Base-by-base conservation (phyloP, 2,113 vertebrate genomes). In the Pangasianodon gigas region DNA sequence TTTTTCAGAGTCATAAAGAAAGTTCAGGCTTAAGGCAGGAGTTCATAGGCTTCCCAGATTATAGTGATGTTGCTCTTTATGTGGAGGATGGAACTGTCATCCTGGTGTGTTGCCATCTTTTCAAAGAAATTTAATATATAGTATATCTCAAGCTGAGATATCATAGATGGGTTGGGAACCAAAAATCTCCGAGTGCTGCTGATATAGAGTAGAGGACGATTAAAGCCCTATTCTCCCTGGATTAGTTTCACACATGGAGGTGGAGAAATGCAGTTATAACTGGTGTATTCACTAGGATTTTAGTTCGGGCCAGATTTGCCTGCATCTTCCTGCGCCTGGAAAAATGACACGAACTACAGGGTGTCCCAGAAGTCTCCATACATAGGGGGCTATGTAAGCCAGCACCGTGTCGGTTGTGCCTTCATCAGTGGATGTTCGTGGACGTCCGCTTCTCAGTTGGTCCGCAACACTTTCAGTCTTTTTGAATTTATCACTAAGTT, bases 1-100 rank as follows among this genome's bases (percentile, higher is more conserved):
- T 41, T 88, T 85, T 69, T 82, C 60, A 74, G 83, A 62, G 41
- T 88, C 90, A 88, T 71, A 85, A 51, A 81, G 54, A 54, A 62
- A 80, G 32, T 58, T 58, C 41, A 1, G 14, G n/a, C 26, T 29
- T 71, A 48, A 3, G 46, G 24, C 77, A 80, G 24, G 46, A n/a
- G 24, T 52, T 80, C 77, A 29, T 29, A 14, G 77, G 77, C 77
- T 51, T 80, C 77, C 26, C 24, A 80, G 46, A 51, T 52, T 13
- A 52, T 13, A 32, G 7, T 19, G 41, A 46, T 46, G 41, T 46
- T 77, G 46, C 37, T 44, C 37, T 75, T 75, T 41, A 41, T 75
- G 37, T 21, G 2, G 19, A 46, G 74, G 32, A 26, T 46, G 74
- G 8, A 46, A 19, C 44, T 24, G 74, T 77, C 21, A 14, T 46